A percentile compares a stretch with the other conserved stretches of the same genome.
phyloP scores from a whole-genome alignment of 2,888 invertebrate species.

The Brachylomia viminalis region DNA sequence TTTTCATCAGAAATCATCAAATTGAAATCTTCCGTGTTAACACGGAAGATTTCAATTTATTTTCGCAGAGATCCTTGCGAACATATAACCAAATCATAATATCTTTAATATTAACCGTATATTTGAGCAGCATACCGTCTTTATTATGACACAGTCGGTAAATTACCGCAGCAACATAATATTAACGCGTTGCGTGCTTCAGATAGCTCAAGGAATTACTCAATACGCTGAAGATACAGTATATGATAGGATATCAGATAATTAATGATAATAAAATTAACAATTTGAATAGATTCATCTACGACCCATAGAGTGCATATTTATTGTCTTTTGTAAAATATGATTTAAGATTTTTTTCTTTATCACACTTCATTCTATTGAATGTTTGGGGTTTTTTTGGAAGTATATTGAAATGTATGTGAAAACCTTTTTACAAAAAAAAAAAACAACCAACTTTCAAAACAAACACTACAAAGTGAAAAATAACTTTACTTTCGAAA shows the following conservation, averaged over 20 bases:
- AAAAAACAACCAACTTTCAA: no score
- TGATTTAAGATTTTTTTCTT: neutral
- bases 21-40: no score
- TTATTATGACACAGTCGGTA: constrained; percentile 62
- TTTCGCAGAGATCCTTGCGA: no score
- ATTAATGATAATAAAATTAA: neutral
- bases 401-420: neutral
- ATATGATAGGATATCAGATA: constrained; percentile 40
- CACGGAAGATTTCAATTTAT: no score
- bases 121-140: constrained; percentile 48
- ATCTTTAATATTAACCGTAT: constrained; percentile 29
- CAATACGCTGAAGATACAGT: constrained; percentile 53
- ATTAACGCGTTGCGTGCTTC: constrained; percentile 64
- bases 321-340: neutral
- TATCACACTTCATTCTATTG: no score
- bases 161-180: constrained; percentile 65
- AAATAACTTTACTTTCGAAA: no score
- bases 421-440: no score
- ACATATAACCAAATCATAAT: constrained; percentile 12
- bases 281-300: neutral
- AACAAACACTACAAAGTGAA: no score
- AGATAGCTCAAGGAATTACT: constrained; percentile 65
- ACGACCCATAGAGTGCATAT: no score
- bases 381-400: neutral
- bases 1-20: no score